Evolutionary conservation across 2,797 vertebrate species (phyloP).

Genomic region (Echeneis naucrates): DNA sequence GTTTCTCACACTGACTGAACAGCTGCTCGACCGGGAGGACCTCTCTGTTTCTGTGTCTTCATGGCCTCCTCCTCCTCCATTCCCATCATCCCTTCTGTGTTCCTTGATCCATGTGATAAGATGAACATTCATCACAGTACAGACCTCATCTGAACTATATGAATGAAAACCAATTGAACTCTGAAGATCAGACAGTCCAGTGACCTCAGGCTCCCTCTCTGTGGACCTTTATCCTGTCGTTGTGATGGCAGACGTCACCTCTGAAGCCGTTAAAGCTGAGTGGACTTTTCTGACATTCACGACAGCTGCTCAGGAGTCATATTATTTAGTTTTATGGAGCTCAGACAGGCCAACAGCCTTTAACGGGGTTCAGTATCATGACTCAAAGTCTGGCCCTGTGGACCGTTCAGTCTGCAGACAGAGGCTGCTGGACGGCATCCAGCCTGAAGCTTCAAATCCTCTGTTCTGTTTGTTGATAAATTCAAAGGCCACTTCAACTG

Average conservation of each 20-base stretch:
- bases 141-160: too few relatives aligned
- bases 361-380: constrained; percentile 9
- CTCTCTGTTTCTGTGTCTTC: background rate
- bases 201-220: too few relatives aligned
- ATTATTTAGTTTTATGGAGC: background rate
- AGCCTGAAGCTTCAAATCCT: constrained; percentile 3
- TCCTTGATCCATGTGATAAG: too few relatives aligned
- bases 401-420: background rate
- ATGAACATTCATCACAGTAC: background rate
- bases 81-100: constrained; percentile 1
- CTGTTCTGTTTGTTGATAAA: constrained; percentile 52
- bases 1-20: constrained; percentile 38
- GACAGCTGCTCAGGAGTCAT: constrained; percentile 4
- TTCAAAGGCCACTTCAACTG: constrained; percentile 57
- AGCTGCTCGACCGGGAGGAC: background rate
- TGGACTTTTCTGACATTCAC: background rate
- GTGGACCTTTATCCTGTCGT: too few relatives aligned
- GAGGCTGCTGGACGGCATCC: constrained; percentile 18
- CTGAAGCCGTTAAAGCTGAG: background rate
- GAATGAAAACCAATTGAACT: too few relatives aligned
- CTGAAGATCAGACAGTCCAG: too few relatives aligned
- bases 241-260: background rate
- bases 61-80: background rate
- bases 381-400: constrained; percentile 34
- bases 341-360: background rate